Evolutionary conservation across 2,797 vertebrate genomes (phyloP).

Genomic region (Esox lucius): DNA sequence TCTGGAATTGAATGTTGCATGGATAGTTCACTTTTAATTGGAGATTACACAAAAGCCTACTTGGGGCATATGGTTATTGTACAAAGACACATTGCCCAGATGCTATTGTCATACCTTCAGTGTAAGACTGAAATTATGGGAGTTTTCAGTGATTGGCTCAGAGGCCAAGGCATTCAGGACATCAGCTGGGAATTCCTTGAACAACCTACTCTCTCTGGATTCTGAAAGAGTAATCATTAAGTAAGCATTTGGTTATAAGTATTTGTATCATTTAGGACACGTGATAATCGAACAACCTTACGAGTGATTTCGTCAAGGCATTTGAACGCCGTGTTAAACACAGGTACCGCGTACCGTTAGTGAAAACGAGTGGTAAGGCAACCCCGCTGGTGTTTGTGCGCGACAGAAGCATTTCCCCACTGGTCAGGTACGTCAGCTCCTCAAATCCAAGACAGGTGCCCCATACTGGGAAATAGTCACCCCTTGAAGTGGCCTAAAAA

Average conservation of each 20-base stretch:
- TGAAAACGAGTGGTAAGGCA: conserved; percentile 83
- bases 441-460: conserved; percentile 94
- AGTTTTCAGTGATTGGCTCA: conserved; percentile 1
- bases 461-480: conserved; percentile 94
- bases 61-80: background rate
- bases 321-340: background rate
- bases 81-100: background rate
- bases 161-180: background rate
- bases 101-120: background rate
- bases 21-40: background rate
- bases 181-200: background rate
- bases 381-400: conserved; percentile 74
- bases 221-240: background rate
- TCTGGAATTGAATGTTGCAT: conserved; percentile 65
- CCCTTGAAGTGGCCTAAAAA: conserved; percentile 77
- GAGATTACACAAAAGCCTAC: background rate
- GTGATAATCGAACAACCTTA: background rate
- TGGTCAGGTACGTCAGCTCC: conserved; percentile 79
- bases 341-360: conserved; percentile 67
- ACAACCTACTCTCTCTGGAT: background rate
- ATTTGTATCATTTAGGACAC: background rate
- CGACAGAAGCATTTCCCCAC: conserved; percentile 69
- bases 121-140: background rate
- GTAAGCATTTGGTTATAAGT: background rate
- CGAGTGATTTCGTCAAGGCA: background rate